phyloP scores from a whole-genome alignment of 2,113 vertebrate genomes.

The Protobothrops flavoviridis region DNA sequence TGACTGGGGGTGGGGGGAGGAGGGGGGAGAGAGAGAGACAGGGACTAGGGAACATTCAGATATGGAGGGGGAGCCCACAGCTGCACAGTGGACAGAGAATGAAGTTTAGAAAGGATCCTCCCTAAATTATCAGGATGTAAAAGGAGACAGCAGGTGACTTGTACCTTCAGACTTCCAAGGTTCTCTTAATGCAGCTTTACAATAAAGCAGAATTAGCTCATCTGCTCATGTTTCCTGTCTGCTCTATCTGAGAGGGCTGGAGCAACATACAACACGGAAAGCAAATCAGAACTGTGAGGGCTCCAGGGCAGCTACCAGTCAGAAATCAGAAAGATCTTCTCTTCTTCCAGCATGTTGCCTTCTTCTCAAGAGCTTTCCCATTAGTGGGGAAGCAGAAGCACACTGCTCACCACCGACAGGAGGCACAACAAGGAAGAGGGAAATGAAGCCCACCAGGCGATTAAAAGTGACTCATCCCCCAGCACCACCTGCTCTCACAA shows the following conservation, averaged over 20 bases:
- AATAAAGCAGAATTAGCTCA: not conserved
- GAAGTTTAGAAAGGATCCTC: not conserved
- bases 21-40: no score
- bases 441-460: not conserved
- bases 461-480: not conserved
- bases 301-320: no score
- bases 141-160: not conserved
- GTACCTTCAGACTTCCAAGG: not conserved
- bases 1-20: no score
- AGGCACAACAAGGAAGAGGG: not conserved
- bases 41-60: no score
- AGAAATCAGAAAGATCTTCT: not conserved
- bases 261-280: not conserved
- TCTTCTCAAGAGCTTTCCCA: not conserved
- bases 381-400: not conserved
- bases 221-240: no score
- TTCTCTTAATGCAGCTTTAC: not conserved
- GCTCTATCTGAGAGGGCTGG: not conserved
- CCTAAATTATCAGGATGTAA: not conserved
- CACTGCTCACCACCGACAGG: not conserved
- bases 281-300: not conserved
- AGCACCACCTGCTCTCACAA: not conserved
- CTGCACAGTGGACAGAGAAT: not conserved
- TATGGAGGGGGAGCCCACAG: not conserved
- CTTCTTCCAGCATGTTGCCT: not conserved